Evolutionary conservation across 1,140 invertebrate species (phyloP), one percentile per base, ranked within the genome.

Genomic region (Eumeta japonica): DNA sequence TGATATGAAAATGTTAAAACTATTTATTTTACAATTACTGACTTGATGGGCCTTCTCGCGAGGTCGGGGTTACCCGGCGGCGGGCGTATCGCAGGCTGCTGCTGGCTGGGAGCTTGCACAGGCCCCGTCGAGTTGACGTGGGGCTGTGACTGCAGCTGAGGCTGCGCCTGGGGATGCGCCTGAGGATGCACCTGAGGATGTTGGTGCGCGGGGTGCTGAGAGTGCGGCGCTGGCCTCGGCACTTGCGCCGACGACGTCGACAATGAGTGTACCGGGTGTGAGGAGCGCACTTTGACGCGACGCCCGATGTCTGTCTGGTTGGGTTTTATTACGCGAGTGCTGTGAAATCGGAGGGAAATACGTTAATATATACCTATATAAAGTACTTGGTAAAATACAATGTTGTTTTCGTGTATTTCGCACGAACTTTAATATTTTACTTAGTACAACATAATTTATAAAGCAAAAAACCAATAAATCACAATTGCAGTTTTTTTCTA

Each of bases 261-360:
- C 31, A 14, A 12, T 3, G 58, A 53, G 40, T 50, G 73, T 46
- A 48, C 51, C 35, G 62, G 57, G 46, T 62, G 50, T 38, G 60
- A 51, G 40, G 54, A 45, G 68, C 81, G 85, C 54, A 86, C 79
- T 71, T 92, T 93, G 46, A 89, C 83, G 66, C 88, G 88, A 41
- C 86, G 79, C 28, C 91, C 89, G 54, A 92, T 90, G 72, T 90
- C 87, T 48, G 86, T 86, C 58, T 88, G 87, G 71, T 90, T 90
- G 43, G 88, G 81, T 78, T 94, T 93, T 54, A 95, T 94, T 58
- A 92, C 90, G 61, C 90, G 85, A 52, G 92, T 90, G 74, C 89
- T 92, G 77, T 16, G 81, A 81, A 32, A 37, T 19, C 10, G 28
- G 11, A 7, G 11, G 28, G 28, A 3, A 13, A n/a, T n/a, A n/a